Percentiles rank a stretch among this genome's conserved stretches.
Evolutionary conservation across 2,797 vertebrate species (phyloP).

Genomic region (Bufotes viridis): DNA sequence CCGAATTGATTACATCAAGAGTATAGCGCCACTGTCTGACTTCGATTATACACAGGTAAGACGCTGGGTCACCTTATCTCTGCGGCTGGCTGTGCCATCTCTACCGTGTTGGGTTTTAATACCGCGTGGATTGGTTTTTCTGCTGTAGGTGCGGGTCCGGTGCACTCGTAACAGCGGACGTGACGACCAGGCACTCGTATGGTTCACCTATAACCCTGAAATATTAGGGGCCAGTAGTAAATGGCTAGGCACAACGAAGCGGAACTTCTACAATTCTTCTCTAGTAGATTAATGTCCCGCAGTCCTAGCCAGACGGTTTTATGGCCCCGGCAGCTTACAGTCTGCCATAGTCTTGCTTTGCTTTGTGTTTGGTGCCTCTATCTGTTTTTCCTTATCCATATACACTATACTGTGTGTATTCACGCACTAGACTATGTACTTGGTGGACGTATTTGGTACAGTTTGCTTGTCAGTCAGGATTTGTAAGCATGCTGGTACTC

Average conservation of each 20-base stretch:
- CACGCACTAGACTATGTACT: background rate
- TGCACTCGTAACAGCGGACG: background rate
- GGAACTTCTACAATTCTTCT: background rate
- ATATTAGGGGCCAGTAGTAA: background rate
- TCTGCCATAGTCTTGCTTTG: background rate
- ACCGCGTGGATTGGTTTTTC: background rate
- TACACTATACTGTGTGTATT: background rate
- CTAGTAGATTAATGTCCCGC: background rate
- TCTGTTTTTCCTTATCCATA: background rate
- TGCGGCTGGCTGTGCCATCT: background rate
- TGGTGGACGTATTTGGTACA: background rate
- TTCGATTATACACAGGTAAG: slow-evolving; percentile 97
- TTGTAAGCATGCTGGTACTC: background rate
- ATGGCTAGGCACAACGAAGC: background rate
- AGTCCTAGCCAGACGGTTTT: background rate
- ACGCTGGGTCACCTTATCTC: slow-evolving; percentile 10
- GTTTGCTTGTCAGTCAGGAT: background rate
- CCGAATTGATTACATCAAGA: slow-evolving; percentile 94
- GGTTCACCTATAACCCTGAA: background rate
- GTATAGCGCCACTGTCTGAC: slow-evolving; percentile 94
- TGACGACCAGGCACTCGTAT: background rate
- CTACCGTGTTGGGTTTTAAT: background rate
- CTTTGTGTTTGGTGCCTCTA: background rate
- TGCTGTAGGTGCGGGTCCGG: background rate
- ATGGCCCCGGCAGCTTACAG: background rate